Evolutionary conservation across 2,113 vertebrate species (phyloP).

Genomic region (Thamnophis sirtalis): DNA sequence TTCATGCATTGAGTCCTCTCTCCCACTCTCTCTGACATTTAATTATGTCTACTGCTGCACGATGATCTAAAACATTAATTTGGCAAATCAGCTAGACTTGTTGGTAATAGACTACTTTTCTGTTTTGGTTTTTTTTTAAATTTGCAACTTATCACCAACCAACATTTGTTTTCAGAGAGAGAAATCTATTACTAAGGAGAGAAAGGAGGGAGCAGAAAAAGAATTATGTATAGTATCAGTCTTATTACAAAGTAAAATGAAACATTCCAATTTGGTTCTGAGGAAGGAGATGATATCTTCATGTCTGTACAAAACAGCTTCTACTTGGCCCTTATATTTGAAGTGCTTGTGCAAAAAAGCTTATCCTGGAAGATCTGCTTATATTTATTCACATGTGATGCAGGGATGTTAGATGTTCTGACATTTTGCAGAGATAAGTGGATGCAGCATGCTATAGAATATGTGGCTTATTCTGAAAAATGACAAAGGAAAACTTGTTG

Average conservation of each 20-base stretch:
- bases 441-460: not conserved
- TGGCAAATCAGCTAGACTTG: constrained; percentile 48
- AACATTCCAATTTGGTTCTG: not conserved
- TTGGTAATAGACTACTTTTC: constrained; percentile 20
- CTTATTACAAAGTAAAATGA: not conserved
- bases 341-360: not conserved
- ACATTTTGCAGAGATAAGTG: not conserved
- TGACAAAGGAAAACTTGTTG: not conserved
- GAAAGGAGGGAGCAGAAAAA: not conserved
- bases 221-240: not conserved
- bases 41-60: constrained; percentile 53
- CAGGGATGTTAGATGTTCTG: not conserved
- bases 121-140: not conserved
- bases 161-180: not conserved
- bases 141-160: constrained; percentile 26
- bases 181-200: not conserved
- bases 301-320: not conserved
- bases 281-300: not conserved
- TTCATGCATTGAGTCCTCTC: constrained; percentile 38
- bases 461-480: not conserved
- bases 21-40: constrained; percentile 51
- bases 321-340: not conserved
- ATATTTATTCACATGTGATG: not conserved
- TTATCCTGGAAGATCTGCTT: not conserved
- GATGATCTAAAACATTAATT: constrained; percentile 58